These are phyloP conservation scores for Oriolus oriolus DNA, from an alignment of 2,113 vertebrate genomes.

Conservation along the genomic window DNA sequence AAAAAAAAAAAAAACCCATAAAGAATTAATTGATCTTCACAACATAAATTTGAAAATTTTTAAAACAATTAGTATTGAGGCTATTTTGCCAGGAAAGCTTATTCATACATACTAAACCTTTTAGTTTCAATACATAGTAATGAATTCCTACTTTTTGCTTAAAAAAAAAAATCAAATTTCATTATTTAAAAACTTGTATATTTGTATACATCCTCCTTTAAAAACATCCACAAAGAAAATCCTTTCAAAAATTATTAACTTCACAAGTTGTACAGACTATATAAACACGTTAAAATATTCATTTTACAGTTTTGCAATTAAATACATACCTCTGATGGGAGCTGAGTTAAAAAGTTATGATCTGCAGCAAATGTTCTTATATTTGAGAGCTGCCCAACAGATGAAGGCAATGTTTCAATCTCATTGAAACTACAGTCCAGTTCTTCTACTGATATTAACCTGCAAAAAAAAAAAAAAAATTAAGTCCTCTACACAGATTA, in stretches of 20 bases:
- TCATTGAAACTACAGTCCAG: slow-evolving; percentile 98
- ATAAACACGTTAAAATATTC: not conserved
- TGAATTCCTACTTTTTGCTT: not conserved
- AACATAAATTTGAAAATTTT: not conserved
- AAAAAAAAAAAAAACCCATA: not conserved
- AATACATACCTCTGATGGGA: slow-evolving; percentile 85
- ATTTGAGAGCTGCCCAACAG: slow-evolving; percentile 85
- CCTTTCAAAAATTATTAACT: not conserved
- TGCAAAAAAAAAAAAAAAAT: slow-evolving; percentile 7
- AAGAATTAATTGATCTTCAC: not conserved
- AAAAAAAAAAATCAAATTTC: not conserved
- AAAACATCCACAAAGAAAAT: not conserved
- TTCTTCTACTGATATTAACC: slow-evolving; percentile 86
- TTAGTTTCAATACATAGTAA: not conserved
- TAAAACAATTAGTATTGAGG: not conserved
- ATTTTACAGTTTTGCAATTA: not conserved
- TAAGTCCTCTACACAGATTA: not conserved
- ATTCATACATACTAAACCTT: not conserved
- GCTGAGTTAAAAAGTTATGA: slow-evolving; percentile 91
- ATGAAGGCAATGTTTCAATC: slow-evolving; percentile 88
- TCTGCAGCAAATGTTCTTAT: slow-evolving; percentile 95
- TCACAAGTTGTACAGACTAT: not conserved
- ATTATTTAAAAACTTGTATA: not conserved
- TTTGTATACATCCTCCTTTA: not conserved
- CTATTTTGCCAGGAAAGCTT: not conserved